These are phyloP conservation scores for Calephelis virginiensis DNA, from an alignment of 1,140 invertebrate species.

Conservation along the genomic window DNA sequence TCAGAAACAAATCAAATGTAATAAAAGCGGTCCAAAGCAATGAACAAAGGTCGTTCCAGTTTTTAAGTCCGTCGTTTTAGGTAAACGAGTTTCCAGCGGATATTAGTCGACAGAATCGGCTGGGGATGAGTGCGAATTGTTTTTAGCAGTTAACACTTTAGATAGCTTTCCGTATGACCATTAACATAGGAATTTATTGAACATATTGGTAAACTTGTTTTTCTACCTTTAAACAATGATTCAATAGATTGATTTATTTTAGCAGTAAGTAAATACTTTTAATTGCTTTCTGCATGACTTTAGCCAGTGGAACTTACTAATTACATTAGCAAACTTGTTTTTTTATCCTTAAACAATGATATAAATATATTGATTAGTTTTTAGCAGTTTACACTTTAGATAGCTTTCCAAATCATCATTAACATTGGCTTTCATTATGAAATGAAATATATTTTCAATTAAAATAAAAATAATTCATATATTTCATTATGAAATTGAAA, in stretches of 20 bases:
- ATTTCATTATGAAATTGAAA: too few species aligned
- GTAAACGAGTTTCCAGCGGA: conserved; percentile 47
- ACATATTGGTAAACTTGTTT: too few species aligned
- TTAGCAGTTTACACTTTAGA: conserved; percentile 16
- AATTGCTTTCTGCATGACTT: neutral
- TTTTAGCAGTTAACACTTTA: conserved; percentile 24
- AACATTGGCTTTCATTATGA: too few species aligned
- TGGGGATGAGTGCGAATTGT: conserved; percentile 28
- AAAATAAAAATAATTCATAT: too few species aligned
- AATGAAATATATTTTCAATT: too few species aligned
- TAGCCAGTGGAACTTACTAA: too few species aligned
- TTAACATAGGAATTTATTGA: neutral
- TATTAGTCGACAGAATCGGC: conserved; percentile 41
- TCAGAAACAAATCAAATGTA: conserved; percentile 29
- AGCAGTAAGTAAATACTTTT: conserved; percentile 11
- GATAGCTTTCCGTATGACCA: neutral
- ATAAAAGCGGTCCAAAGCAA: conserved; percentile 30
- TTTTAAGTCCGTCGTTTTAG: conserved; percentile 44
- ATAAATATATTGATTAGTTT: conserved; percentile 24
- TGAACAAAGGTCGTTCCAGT: conserved; percentile 37
- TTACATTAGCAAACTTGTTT: too few species aligned
- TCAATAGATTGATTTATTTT: conserved; percentile 1
- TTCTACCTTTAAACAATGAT: too few species aligned
- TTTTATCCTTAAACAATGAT: too few species aligned
- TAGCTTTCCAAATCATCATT: neutral